A percentile compares a stretch with the other conserved stretches of the same genome.
Evolutionary conservation across 2,888 invertebrate species (phyloP).

Genomic region (Amphipyra tragopoginis): DNA sequence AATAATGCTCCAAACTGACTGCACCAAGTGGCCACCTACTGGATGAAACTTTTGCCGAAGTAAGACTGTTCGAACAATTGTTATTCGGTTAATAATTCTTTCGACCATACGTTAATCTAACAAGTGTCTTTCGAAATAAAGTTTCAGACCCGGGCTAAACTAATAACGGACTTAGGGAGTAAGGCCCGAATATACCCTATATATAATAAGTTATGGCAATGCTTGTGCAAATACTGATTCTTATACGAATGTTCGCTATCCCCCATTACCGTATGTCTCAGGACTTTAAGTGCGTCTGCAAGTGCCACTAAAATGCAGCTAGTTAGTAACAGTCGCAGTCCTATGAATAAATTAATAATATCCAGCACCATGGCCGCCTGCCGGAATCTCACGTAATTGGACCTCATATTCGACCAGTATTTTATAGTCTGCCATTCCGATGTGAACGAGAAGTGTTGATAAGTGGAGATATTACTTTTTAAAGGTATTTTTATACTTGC

Average conservation of each 20-base stretch:
- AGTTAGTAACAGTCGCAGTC: constrained; percentile 40
- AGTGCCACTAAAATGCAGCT: constrained; percentile 46
- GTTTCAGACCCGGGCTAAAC: too few relatives aligned
- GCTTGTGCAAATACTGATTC: neutral
- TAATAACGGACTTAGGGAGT: too few relatives aligned
- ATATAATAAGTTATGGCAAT: neutral
- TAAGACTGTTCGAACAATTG: too few relatives aligned
- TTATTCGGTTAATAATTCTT: too few relatives aligned
- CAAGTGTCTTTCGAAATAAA: too few relatives aligned
- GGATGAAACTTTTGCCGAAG: too few relatives aligned
- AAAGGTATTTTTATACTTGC: too few relatives aligned
- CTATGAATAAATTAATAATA: constrained; percentile 58
- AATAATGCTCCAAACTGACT: too few relatives aligned
- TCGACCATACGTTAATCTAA: too few relatives aligned
- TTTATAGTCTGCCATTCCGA: constrained; percentile 27
- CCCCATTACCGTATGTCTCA: constrained; percentile 12
- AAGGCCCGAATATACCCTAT: too few relatives aligned
- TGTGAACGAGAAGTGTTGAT: constrained; percentile 14
- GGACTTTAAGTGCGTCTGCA: constrained; percentile 20
- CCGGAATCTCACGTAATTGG: constrained; percentile 22
- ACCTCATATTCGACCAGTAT: constrained; percentile 30
- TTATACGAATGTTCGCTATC: neutral
- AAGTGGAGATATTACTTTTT: constrained; percentile 2
- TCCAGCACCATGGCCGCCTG: constrained; percentile 16
- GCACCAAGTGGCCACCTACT: too few relatives aligned